phyloP scores from a whole-genome alignment of 37 sponge, comb jelly and placozoan genomes.

The Chondrosia reniformis region DNA sequence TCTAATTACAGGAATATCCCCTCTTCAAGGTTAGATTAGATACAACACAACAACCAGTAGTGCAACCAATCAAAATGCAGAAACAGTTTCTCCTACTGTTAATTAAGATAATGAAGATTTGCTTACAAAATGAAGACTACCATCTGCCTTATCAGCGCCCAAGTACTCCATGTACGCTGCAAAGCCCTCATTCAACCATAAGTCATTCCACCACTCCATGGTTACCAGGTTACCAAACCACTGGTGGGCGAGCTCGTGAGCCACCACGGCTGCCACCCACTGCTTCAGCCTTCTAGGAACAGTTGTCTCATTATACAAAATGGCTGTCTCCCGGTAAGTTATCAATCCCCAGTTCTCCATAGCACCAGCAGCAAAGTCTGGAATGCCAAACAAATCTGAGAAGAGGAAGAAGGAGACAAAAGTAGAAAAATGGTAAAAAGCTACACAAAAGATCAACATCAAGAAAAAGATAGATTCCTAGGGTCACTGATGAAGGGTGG shows the following conservation, averaged over 20 bases:
- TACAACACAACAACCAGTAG: no score
- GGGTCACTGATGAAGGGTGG: no score
- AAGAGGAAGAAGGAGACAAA: not conserved
- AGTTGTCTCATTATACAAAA: conserved; percentile 57
- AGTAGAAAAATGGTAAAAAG: not conserved
- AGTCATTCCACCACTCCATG: conserved; percentile 99
- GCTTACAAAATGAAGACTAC: no score
- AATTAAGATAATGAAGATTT: no score
- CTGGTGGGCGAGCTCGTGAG: conserved; percentile 98
- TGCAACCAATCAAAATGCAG: no score
- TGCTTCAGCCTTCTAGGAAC: conserved; percentile 64
- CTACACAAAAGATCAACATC: no score
- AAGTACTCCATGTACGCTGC: conserved; percentile 89
- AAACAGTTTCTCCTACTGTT: no score
- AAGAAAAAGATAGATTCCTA: no score
- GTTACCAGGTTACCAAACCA: conserved; percentile 99
- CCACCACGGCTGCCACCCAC: conserved; percentile 81
- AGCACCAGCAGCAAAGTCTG: conserved; percentile 90
- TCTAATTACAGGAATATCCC: no score
- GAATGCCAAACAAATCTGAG: conserved; percentile 93
- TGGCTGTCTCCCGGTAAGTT: conserved; percentile 89
- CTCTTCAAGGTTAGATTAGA: no score
- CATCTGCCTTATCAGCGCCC: conserved; percentile 59
- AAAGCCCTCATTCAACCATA: conserved; percentile 99
- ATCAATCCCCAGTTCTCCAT: conserved; percentile 99